A percentile compares a stretch with the other conserved stretches of the same genome.
phyloP scores from a whole-genome alignment of 2,797 vertebrate species.

The Huso huso region DNA sequence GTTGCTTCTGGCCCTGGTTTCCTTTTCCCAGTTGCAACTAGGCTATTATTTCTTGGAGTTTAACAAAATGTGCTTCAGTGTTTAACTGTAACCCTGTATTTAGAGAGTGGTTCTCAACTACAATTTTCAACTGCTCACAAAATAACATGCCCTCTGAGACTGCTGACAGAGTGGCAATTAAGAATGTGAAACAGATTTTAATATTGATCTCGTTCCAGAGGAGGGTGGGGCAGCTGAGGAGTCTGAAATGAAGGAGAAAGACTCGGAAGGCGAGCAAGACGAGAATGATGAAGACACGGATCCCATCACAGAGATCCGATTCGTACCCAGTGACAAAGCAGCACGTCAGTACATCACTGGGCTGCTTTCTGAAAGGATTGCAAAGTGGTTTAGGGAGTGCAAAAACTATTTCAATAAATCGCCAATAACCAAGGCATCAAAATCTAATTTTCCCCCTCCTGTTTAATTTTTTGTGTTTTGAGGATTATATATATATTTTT shows the following conservation, averaged over 20 bases:
- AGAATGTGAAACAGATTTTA: neutral
- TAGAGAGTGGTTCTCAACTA: too few relatives aligned
- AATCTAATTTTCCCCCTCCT: too few relatives aligned
- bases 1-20: slow-evolving; percentile 8
- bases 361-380: too few relatives aligned
- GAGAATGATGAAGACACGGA: slow-evolving; percentile 63
- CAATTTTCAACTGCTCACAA: neutral
- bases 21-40: slow-evolving; percentile 16
- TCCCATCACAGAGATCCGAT: slow-evolving; percentile 83
- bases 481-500: too few relatives aligned
- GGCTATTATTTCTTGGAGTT: neutral
- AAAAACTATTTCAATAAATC: too few relatives aligned
- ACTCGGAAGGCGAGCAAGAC: slow-evolving; percentile 38
- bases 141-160: slow-evolving; percentile 1
- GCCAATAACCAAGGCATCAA: too few relatives aligned
- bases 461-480: too few relatives aligned
- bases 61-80: slow-evolving; percentile 6
- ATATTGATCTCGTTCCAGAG: slow-evolving; percentile 7
- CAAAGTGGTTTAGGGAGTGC: too few relatives aligned
- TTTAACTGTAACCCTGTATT: neutral
- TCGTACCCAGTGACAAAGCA: slow-evolving; percentile 83
- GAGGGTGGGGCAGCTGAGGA: slow-evolving; percentile 46
- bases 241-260: slow-evolving; percentile 53
- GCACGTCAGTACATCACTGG: slow-evolving; percentile 58
- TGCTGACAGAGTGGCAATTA: neutral